A percentile compares a stretch with the other conserved stretches of the same genome.
Conservation (phyloP, 1,140 invertebrate genomes). For the Drosophila erecta region DNA sequence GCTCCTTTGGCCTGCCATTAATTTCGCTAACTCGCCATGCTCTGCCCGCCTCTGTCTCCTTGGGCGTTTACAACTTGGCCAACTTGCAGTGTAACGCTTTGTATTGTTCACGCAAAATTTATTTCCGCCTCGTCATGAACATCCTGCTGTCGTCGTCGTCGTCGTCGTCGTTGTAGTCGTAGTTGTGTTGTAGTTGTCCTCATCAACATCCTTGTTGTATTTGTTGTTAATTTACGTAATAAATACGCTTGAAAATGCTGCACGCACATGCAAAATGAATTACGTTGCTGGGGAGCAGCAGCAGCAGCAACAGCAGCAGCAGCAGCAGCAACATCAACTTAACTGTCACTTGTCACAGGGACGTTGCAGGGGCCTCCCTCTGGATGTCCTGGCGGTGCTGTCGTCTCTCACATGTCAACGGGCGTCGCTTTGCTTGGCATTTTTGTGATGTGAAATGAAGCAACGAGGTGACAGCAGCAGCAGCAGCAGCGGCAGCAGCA, state of each 20-base stretch:
- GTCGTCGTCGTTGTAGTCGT: conserved; percentile 8
- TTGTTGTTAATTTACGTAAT: conserved; percentile 82
- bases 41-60: conserved; percentile 4
- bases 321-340: conserved; percentile 71
- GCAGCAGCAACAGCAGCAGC: conserved; percentile 11
- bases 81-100: conserved; percentile 81
- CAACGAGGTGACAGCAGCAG: conserved; percentile 81
- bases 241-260: conserved; percentile 83
- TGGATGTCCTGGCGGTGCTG: conserved; percentile 63
- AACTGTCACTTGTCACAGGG: conserved; percentile 84
- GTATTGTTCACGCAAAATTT: conserved; percentile 83
- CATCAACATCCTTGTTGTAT: conserved; percentile 56
- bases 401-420: conserved; percentile 84
- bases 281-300: conserved; percentile 58
- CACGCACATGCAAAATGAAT: conserved; percentile 83
- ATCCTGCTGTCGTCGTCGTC: conserved; percentile 77
- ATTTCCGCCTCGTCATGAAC: conserved; percentile 81
- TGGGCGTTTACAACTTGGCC: conserved; percentile 58
- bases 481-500: conserved; percentile 38
- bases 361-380: conserved; percentile 59
- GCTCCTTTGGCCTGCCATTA: conserved; percentile 52
- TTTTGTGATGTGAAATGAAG: conserved; percentile 84
- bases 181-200: conserved; percentile 34
- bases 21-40: conserved; percentile 48
- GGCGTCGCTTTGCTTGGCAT: conserved; percentile 83